Evolutionary conservation across 2,797 vertebrate species (phyloP).

Genomic region (Crocidura indochinensis): DNA sequence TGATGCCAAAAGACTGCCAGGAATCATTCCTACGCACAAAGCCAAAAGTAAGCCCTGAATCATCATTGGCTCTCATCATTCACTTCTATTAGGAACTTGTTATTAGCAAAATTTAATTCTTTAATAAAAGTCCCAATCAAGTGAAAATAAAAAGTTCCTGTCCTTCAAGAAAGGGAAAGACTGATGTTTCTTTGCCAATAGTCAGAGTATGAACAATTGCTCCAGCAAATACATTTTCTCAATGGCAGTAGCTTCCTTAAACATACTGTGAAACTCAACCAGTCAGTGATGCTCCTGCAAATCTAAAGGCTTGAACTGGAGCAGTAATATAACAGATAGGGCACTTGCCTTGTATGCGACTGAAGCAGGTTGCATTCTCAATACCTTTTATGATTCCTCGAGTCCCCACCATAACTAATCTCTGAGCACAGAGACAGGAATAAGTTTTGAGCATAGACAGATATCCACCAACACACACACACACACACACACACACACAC

Average conservation of each 20-base stretch:
- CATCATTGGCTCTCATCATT: conserved; percentile 16
- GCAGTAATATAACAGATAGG: too few relatives aligned
- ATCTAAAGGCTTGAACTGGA: too few relatives aligned
- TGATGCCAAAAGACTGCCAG: too few relatives aligned
- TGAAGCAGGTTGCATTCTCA: too few relatives aligned
- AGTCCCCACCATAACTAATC: too few relatives aligned
- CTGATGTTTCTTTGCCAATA: background rate
- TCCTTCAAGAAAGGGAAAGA: conserved; percentile 16
- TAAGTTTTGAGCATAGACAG: too few relatives aligned
- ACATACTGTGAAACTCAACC: background rate
- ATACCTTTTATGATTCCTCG: too few relatives aligned
- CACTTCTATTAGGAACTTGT: conserved; percentile 26
- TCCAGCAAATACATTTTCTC: background rate
- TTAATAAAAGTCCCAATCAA: background rate
- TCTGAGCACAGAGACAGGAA: too few relatives aligned
- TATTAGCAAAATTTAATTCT: background rate
- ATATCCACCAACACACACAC: too few relatives aligned
- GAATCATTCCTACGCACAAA: too few relatives aligned
- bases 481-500: too few relatives aligned
- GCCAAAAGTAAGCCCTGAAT: background rate
- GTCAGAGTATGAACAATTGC: background rate
- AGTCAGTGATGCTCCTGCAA: background rate
- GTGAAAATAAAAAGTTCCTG: background rate
- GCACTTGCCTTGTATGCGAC: too few relatives aligned
- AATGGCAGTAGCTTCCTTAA: background rate